phyloP scores from a whole-genome alignment of 2,113 vertebrate species.

The Gnathonemus echidnorhynchus region DNA sequence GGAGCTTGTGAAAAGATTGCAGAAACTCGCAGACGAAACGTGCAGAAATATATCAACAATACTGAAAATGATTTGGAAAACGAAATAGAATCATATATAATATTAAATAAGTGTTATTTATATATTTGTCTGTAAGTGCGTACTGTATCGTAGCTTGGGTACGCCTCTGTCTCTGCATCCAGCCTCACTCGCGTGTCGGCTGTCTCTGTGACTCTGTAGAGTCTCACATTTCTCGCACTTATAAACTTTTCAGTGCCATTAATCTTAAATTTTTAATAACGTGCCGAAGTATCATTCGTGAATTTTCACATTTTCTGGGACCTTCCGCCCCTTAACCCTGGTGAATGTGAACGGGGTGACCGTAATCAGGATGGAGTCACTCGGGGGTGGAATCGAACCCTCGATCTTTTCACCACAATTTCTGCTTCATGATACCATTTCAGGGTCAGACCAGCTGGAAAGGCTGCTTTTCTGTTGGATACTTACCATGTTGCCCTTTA shows the following conservation, averaged over 20 bases:
- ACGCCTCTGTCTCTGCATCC: neutral
- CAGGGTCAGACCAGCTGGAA: neutral
- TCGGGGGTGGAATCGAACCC: neutral
- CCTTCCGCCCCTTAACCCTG: neutral
- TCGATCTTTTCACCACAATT: neutral
- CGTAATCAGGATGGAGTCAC: neutral
- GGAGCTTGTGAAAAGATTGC: too few relatives aligned
- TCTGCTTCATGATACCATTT: neutral
- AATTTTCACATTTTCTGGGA: neutral
- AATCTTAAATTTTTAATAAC: neutral
- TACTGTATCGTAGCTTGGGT: neutral
- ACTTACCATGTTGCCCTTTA: neutral
- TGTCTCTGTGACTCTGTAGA: neutral
- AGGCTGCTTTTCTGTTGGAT: neutral
- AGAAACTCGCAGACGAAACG: neutral
- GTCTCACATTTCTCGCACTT: neutral
- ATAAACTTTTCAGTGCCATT: neutral
- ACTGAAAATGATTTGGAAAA: neutral
- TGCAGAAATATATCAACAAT: neutral
- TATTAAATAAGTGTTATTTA: neutral
- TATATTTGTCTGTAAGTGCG: neutral
- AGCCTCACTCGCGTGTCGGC: neutral
- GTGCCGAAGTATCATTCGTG: neutral
- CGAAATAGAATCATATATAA: neutral
- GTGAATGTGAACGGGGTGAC: neutral